Evolutionary conservation across 2,888 invertebrate genomes (phyloP), one percentile per base, ranked within the genome.

Genomic region (Brachypalpus laphriformis): DNA sequence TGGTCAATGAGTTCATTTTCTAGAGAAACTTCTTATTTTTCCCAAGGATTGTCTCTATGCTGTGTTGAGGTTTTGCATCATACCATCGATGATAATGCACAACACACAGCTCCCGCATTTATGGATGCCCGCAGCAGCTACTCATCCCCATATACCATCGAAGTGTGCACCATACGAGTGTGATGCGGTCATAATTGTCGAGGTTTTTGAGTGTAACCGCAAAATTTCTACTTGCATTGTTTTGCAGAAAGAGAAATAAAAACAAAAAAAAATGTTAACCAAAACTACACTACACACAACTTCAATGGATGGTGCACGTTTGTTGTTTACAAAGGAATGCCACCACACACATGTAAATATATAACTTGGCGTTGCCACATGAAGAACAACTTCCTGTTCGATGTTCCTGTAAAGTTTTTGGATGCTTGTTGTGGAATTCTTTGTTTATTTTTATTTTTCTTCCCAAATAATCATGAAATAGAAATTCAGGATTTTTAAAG

Each of bases 141-240:
- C 66, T 47, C 65, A 16, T 47, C 25, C 47, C 25, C 56, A 63
- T 11, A 57, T 28, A 22, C 16, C 56, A 34, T 47, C 45, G 61
- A 42, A 80, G 57, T 59, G 70, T 47, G 47, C 47, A 66, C 76
- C 65, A 81, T 59, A 85, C 65, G 66, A 81, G 85, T 85, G 81
- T 81, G 85, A 85, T 85, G 85, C 70, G 85, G 81, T 85, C 85
- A 85, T 85, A 85, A 81, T 85, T 85, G 85, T 85, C 81, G 85
- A 71, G 85, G 85, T 85, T 85, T 80, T 71, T 47, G 71, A 85
- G 85, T 81, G 81, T 56, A 81, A 81, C 85, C 85, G 45, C 85
- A 85, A 63, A 85, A 85, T 85, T 85, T 85, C 80, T 81, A 85
- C 85, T 56, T 71, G 85, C 75, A 81, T 85, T 81, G 81, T 85